Evolutionary conservation across 2,113 vertebrate genomes (phyloP), one percentile per base, ranked within the genome.

Genomic region (Poeciliopsis occidentalis): DNA sequence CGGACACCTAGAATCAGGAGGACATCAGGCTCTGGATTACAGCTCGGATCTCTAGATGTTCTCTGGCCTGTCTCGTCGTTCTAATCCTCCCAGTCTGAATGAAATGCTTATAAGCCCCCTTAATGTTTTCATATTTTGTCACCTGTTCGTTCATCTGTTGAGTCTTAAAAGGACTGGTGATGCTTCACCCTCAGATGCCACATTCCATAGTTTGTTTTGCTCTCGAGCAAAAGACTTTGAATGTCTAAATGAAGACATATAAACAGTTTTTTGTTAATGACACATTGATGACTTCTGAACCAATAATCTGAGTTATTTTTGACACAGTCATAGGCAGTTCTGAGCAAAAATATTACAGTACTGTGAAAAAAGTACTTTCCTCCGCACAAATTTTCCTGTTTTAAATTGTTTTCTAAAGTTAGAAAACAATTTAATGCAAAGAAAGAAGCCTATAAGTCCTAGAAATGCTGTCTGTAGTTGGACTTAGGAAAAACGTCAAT

Each of bases 101-200:
- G 66, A 73, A 71, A 51, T 71, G 67, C 70, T 70, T 70, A 24
- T 85, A 78, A 86, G 87, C 75, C 84, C 67, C 71, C 71, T 69
- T 76, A 69, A 78, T 82, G 73, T 83, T 75, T 32, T 34, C 79
- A 60, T 77, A 72, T 75, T 41, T 75, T 74, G 64, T 88, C 87
- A 85, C 82, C 89, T 88, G 86, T 82, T 89, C 71, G 12, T 74
- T 19, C 73, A 51, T 83, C 82, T 86, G 82, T 71, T 87, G 57
- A 24, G 73, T 76, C 76, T 74, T 78, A 75, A 62, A 44, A 31
- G 27, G 72, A 51, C 64, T 79, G 75, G 30, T 26, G 61, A 60
- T 31, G 29, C 19, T 19, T 64, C 65, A 60, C 54, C 27, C 12
- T 29, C 17, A 61, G 32, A 34, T 64, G 60, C 66, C 10, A 64